Evolutionary conservation across 1,140 invertebrate species (phyloP).

Genomic region (Magallana ariakensis): DNA sequence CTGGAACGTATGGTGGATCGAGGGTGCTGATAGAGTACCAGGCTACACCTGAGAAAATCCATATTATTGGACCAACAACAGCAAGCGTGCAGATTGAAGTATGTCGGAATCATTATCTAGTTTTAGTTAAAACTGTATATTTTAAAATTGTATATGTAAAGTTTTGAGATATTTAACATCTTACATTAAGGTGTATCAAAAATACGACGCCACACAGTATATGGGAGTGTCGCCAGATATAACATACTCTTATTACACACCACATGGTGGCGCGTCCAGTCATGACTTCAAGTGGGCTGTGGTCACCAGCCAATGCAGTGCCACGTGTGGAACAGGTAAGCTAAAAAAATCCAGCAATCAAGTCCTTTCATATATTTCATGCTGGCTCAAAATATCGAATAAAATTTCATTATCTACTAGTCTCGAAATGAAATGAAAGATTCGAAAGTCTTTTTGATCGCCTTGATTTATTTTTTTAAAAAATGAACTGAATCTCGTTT

Average conservation of each 20-base stretch:
- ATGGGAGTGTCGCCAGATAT: slow-evolving; percentile 56
- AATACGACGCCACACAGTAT: slow-evolving; percentile 50
- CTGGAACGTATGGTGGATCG: slow-evolving; percentile 48
- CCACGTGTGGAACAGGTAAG: slow-evolving; percentile 48
- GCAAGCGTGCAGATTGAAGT: slow-evolving; percentile 61
- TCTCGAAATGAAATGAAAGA: too few species aligned
- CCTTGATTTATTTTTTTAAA: too few species aligned
- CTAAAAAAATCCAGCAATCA: too few species aligned
- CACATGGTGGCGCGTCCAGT: not conserved
- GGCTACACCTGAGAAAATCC: slow-evolving; percentile 54
- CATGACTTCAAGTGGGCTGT: slow-evolving; percentile 42
- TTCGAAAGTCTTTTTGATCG: too few species aligned
- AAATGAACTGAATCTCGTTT: too few species aligned
- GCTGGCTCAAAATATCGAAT: too few species aligned
- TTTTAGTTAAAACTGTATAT: not conserved
- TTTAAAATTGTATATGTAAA: not conserved
- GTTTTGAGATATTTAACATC: not conserved
- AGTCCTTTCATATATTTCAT: too few species aligned
- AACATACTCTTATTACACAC: slow-evolving; percentile 56
- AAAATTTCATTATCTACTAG: too few species aligned
- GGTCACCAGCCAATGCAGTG: slow-evolving; percentile 45
- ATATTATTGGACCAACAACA: slow-evolving; percentile 57
- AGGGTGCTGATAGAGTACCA: slow-evolving; percentile 50
- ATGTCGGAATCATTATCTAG: not conserved
- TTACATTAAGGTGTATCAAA: slow-evolving; percentile 53